Evolutionary conservation across 2,113 vertebrate species (phyloP).

Genomic region (Puffinus mauretanicus): DNA sequence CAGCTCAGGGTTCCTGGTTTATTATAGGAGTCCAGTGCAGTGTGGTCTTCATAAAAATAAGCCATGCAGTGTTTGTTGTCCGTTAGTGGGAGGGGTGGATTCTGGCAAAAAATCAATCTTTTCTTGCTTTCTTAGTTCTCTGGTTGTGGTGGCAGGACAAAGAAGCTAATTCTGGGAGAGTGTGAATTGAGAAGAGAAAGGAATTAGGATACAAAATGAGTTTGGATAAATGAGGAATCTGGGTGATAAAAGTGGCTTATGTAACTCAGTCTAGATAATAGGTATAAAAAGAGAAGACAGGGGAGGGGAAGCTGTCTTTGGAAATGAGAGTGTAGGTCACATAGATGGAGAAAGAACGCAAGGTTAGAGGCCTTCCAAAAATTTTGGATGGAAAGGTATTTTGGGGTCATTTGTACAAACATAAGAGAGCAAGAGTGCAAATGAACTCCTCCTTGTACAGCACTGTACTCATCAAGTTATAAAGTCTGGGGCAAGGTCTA

Average conservation of each 20-base stretch:
- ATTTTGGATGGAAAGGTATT: background rate
- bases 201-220: background rate
- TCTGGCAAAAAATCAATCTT: background rate
- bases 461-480: fast-evolving
- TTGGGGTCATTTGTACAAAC: background rate
- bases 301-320: background rate
- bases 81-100: background rate
- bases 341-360: background rate
- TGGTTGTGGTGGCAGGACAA: background rate
- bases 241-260: constrained; percentile 40
- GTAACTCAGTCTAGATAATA: constrained; percentile 38
- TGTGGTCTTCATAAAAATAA: background rate
- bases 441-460: background rate
- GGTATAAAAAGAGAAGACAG: background rate
- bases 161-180: background rate
- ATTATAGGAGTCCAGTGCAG: background rate
- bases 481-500: background rate
- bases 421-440: background rate
- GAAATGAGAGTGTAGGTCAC: background rate
- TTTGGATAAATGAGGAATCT: constrained; percentile 39
- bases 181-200: background rate
- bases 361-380: background rate
- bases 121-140: background rate
- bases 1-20: background rate
- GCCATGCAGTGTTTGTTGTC: background rate